Evolutionary conservation across 2,888 invertebrate genomes (phyloP), one percentile per base, ranked within the genome.

Genomic region (Orchesella flavescens): DNA sequence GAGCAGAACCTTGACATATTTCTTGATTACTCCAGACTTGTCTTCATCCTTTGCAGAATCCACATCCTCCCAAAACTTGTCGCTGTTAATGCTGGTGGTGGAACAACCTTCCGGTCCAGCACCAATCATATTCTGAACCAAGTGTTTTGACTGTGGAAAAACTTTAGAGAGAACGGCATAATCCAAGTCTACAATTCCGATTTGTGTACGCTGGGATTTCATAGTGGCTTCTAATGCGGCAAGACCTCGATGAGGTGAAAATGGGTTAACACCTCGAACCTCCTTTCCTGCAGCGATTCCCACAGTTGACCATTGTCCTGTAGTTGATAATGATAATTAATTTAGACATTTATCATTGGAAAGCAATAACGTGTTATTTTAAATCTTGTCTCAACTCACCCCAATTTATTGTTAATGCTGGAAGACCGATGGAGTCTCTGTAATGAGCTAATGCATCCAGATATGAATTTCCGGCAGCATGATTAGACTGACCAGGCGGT

Each of bases 361-460:
- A n/a, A n/a, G 10, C n/a, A 2, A 53, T 53, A 5, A 46, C 9
- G 46, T 10, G 7, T 46, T 13, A 46, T 10, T 13, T 46, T 46
- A 46, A 53, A 53, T 53, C 17, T 68, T 73, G 57, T 0, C 79
- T 68, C 86, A 84, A 86, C 17, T 83, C 81, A 1, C 86, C 86
- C 85, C 85, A 86, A 44, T 86, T 86, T 3, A 86, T 74, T 19
- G 77, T 80, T n/a, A 34, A 65, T 0, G 77, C 84, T 0, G 76
- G 72, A n/a, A 86, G 34, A 5, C 86, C 86, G 13, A 81, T 57
- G 1, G 81, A 68, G 55, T 78, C 63, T 10, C 86, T n/a, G 46
- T 76, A 85, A 43, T 74, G 73, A 21, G 84, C 68, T n/a, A 86
- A 61, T 1, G 84, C 79, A 55, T 86, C 86, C 9, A 83, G 21